Conservation (phyloP, 2,113 vertebrate species). For the Loxodonta africana region DNA sequence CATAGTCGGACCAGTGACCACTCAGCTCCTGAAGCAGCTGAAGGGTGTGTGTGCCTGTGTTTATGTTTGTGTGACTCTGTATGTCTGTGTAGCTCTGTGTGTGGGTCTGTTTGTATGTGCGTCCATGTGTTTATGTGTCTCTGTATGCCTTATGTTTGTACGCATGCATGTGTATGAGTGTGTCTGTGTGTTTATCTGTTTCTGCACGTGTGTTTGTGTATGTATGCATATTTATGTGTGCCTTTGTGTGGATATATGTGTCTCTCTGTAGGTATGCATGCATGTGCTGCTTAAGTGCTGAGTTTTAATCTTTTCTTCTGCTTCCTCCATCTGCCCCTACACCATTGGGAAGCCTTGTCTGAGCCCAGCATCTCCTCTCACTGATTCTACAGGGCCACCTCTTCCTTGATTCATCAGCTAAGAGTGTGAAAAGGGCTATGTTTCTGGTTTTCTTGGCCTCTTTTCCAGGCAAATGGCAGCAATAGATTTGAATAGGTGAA, state of each 20-base stretch:
- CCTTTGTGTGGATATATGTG: fast-evolving
- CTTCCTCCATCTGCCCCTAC: not conserved
- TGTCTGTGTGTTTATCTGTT: not conserved
- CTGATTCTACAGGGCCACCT: not conserved
- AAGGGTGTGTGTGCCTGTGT: not conserved
- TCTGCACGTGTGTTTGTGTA: too few species aligned
- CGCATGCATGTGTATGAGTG: not conserved
- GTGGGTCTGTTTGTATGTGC: not conserved
- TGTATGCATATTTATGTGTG: not conserved
- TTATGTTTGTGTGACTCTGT: not conserved
- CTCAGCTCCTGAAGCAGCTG: not conserved
- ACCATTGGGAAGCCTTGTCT: too few species aligned
- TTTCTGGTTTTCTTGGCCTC: not conserved
- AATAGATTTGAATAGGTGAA: not conserved
- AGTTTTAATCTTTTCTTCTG: not conserved
- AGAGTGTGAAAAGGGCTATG: not conserved
- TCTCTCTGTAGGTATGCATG: not conserved
- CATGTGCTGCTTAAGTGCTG: not conserved
- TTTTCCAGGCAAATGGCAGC: not conserved
- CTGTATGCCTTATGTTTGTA: not conserved
- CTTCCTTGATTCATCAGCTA: not conserved
- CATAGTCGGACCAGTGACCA: not conserved
- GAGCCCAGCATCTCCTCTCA: not conserved
- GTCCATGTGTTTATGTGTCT: not conserved
- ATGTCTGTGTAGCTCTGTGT: not conserved